These are phyloP conservation scores for Phataginus tricuspis DNA, from an alignment of 2,797 vertebrate genomes.

Conservation along the genomic window DNA sequence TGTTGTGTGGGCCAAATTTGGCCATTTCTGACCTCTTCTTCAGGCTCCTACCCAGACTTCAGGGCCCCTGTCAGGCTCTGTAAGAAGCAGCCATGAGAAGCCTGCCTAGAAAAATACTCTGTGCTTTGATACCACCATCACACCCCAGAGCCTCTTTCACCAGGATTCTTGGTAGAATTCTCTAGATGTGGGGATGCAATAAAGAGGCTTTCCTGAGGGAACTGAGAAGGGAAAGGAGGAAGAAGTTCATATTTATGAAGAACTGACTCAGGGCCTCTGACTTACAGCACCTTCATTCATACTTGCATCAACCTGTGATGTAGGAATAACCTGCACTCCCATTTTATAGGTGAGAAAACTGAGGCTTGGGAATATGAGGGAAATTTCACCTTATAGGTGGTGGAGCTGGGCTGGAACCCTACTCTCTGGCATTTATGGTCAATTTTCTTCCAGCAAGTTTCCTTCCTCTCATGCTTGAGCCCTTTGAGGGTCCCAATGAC, in stretches of 20 bases:
- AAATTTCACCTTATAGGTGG: not conserved
- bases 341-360: not conserved
- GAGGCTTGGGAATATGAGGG: not conserved
- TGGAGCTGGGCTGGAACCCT: too few species aligned
- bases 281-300: not conserved
- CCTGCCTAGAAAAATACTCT: not conserved
- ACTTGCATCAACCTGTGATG: too few species aligned
- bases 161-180: not conserved
- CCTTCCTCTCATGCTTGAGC: not conserved
- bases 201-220: not conserved
- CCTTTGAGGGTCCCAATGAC: fast-evolving
- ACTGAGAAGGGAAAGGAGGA: not conserved
- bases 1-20: not conserved
- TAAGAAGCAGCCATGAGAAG: not conserved
- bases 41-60: not conserved
- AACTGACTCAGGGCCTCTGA: not conserved
- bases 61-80: not conserved
- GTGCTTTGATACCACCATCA: fast-evolving
- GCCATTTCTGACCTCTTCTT: not conserved
- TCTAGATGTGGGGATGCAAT: not conserved
- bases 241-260: not conserved
- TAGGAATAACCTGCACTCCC: not conserved
- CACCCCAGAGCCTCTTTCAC: not conserved
- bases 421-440: not conserved
- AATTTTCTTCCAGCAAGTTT: not conserved